Percentiles rank a stretch among this genome's conserved stretches.
phyloP scores from a whole-genome alignment of 2,888 invertebrate species.

The Lysandra coridon region DNA sequence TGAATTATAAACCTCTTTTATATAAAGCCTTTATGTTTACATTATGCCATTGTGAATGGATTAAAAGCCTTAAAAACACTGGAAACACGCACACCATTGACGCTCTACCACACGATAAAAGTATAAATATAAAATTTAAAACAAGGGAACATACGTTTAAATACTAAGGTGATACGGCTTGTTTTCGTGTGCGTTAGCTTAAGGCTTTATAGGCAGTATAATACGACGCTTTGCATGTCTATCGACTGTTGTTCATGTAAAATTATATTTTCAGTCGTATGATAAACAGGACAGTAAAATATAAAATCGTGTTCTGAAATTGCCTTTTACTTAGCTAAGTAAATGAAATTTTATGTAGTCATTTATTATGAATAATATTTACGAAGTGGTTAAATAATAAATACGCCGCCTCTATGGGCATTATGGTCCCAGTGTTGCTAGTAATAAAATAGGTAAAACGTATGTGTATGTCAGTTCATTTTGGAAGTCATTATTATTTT shows the following conservation, averaged over 20 bases:
- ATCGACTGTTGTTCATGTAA: constrained; percentile 43
- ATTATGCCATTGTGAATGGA: constrained; percentile 67
- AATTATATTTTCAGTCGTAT: constrained; percentile 43
- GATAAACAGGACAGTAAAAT: constrained; percentile 40
- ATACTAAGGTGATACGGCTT: constrained; percentile 15
- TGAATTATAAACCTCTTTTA: constrained; percentile 46
- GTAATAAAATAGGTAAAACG: not conserved
- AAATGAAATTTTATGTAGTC: constrained; percentile 10
- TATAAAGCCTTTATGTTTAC: constrained; percentile 65
- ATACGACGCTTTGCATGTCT: constrained; percentile 42
- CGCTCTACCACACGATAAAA: constrained; percentile 41
- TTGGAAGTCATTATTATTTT: not conserved
- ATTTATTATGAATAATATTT: constrained; percentile 13
- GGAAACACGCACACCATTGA: constrained; percentile 72
- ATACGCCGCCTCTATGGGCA: not conserved
- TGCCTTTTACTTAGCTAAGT: constrained; percentile 21
- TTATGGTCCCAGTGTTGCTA: not conserved
- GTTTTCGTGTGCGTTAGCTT: constrained; percentile 33
- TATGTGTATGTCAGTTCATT: not conserved
- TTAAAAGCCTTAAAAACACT: constrained; percentile 71
- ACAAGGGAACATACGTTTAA: constrained; percentile 29
- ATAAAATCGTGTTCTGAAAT: constrained; percentile 24
- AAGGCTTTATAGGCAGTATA: constrained; percentile 40
- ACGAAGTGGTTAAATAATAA: constrained; percentile 14
- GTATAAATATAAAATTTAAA: constrained; percentile 31